Evolutionary conservation across 2,113 vertebrate species (phyloP).

Genomic region (Pseudolaguvia tuberculata): DNA sequence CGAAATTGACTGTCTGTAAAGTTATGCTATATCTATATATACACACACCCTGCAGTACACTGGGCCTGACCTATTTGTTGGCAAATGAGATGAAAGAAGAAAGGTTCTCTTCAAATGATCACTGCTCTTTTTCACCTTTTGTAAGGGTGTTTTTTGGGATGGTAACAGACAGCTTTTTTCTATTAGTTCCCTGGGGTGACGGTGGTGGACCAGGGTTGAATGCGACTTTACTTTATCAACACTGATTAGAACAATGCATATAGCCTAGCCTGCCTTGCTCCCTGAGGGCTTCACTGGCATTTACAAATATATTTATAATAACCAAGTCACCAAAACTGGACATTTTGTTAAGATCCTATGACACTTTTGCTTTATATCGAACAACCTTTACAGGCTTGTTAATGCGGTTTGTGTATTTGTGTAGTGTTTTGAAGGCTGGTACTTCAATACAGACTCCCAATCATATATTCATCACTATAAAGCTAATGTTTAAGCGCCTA

Average conservation of each 20-base stretch:
- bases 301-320: conserved; percentile 59
- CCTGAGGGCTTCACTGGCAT: conserved; percentile 54
- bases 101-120: conserved; percentile 1
- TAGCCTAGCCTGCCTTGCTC: conserved; percentile 51
- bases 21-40: conserved; percentile 40
- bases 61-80: conserved; percentile 32
- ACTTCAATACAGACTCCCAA: conserved; percentile 53
- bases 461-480: conserved; percentile 35
- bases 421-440: conserved; percentile 40
- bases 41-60: conserved; percentile 35
- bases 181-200: conserved; percentile 23
- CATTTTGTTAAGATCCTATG: conserved; percentile 52
- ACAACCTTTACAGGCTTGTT: conserved; percentile 15
- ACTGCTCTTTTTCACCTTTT: conserved; percentile 22
- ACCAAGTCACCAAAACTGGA: conserved; percentile 54
- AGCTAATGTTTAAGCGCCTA: conserved; percentile 11
- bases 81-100: conserved; percentile 15
- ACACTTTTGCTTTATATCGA: conserved; percentile 45
- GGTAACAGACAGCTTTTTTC: conserved; percentile 25
- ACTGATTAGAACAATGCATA: conserved; percentile 47
- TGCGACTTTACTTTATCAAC: conserved; percentile 50
- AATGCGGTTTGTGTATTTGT: conserved; percentile 38
- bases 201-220: conserved; percentile 43
- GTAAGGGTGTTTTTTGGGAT: conserved; percentile 17
- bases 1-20: conserved; percentile 26